Percentiles rank a stretch among this genome's conserved stretches.
Evolutionary conservation across 1,140 invertebrate species (phyloP).

Genomic region (Pachypeltis micranthus): DNA sequence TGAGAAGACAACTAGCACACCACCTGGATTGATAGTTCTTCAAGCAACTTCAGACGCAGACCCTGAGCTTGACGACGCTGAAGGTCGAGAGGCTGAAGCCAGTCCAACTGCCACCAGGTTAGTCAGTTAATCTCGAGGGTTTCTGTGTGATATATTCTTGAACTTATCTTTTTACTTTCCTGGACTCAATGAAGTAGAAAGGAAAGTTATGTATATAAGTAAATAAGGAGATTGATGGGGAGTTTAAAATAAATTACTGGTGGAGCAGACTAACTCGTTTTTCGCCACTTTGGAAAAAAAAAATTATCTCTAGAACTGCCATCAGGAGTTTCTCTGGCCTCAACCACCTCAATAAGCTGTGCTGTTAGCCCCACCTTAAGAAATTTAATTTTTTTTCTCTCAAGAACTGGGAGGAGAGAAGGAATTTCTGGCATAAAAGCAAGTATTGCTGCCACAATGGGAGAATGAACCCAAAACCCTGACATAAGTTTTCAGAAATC

Average conservation of each 20-base stretch:
- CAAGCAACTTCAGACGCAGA: neutral
- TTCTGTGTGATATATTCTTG: too few relatives aligned
- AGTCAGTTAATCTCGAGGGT: neutral
- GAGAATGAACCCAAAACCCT: too few relatives aligned
- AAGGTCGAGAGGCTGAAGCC: slow-evolving; percentile 53
- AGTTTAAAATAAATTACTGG: neutral
- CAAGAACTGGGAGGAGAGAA: too few relatives aligned
- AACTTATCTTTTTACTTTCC: neutral
- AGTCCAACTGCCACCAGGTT: slow-evolving; percentile 7
- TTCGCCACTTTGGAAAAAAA: too few relatives aligned
- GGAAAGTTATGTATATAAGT: neutral
- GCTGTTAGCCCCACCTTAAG: too few relatives aligned
- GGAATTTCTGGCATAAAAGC: too few relatives aligned
- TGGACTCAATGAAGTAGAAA: neutral
- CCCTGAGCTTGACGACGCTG: slow-evolving; percentile 38
- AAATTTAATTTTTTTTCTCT: too few relatives aligned
- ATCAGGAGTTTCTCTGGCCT: too few relatives aligned
- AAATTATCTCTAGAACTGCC: too few relatives aligned
- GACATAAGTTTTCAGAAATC: too few relatives aligned
- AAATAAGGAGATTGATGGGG: neutral
- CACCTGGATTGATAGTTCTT: slow-evolving; percentile 31
- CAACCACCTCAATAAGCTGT: too few relatives aligned
- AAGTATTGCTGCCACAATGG: too few relatives aligned
- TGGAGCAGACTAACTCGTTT: neutral
- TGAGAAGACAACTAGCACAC: slow-evolving; percentile 39